Evolutionary conservation across 2,797 vertebrate species (phyloP).

Genomic region (Macropus fuliginosus): DNA sequence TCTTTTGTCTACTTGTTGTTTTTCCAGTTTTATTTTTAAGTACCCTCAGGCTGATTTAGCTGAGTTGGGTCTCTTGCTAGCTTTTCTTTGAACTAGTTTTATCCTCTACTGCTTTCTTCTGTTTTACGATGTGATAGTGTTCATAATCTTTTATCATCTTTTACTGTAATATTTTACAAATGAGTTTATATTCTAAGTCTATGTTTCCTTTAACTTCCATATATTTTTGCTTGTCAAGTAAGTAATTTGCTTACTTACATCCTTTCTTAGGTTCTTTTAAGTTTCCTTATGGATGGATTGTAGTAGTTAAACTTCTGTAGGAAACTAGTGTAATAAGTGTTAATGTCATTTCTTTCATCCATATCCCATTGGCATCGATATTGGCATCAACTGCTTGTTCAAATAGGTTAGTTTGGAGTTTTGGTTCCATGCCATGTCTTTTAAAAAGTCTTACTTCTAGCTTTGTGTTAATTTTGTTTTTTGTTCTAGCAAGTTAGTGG

Average conservation of each 20-base stretch:
- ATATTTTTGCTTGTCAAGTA: neutral
- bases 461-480: neutral
- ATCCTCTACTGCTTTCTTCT: neutral
- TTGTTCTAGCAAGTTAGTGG: neutral
- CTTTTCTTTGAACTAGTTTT: neutral
- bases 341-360: neutral
- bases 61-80: neutral
- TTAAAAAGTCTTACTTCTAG: neutral
- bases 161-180: neutral
- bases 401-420: neutral
- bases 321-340: neutral
- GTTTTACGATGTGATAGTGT: neutral
- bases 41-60: neutral
- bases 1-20: neutral
- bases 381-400: neutral
- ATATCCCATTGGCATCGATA: neutral
- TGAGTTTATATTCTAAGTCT: neutral
- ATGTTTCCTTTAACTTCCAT: neutral
- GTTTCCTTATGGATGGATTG: neutral
- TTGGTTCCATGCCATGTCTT: neutral
- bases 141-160: neutral
- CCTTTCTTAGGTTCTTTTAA: neutral
- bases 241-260: neutral
- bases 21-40: neutral
- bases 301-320: neutral